Evolutionary conservation across 2,888 invertebrate species (phyloP).

Genomic region (Luperina testacea): DNA sequence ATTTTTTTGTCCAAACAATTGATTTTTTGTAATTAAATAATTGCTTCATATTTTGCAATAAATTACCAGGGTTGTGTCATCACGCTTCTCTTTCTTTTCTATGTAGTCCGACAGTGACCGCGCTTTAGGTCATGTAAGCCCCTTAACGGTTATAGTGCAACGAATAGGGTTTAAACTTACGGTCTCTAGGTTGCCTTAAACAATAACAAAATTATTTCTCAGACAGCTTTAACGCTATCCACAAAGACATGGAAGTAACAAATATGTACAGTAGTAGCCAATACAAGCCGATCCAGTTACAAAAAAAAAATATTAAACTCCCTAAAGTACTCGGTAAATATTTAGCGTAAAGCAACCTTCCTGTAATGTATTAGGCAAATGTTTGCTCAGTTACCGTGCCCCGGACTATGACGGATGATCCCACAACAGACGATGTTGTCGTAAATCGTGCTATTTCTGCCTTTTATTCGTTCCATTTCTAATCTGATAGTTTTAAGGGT

Average conservation of each 20-base stretch:
- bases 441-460: conserved; percentile 70
- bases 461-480: conserved; percentile 62
- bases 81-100: too few relatives aligned
- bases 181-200: too few relatives aligned
- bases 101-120: too few relatives aligned
- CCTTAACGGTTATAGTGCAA: not conserved
- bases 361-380: conserved; percentile 72
- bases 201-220: not conserved
- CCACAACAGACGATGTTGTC: conserved; percentile 42
- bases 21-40: too few relatives aligned
- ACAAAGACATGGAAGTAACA: not conserved
- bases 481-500: conserved; percentile 75
- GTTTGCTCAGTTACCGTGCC: conserved; percentile 61
- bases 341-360: conserved; percentile 44
- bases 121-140: too few relatives aligned
- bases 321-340: conserved; percentile 58
- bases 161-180: not conserved
- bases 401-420: conserved; percentile 67
- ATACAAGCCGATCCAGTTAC: conserved; percentile 50
- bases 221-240: too few relatives aligned
- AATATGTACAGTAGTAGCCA: conserved; percentile 2
- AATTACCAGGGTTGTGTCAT: too few relatives aligned
- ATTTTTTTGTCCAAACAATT: too few relatives aligned
- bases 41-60: too few relatives aligned
- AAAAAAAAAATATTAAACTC: conserved; percentile 54